phyloP scores from a whole-genome alignment of 2,113 vertebrate genomes.

The Orcinus orca region DNA sequence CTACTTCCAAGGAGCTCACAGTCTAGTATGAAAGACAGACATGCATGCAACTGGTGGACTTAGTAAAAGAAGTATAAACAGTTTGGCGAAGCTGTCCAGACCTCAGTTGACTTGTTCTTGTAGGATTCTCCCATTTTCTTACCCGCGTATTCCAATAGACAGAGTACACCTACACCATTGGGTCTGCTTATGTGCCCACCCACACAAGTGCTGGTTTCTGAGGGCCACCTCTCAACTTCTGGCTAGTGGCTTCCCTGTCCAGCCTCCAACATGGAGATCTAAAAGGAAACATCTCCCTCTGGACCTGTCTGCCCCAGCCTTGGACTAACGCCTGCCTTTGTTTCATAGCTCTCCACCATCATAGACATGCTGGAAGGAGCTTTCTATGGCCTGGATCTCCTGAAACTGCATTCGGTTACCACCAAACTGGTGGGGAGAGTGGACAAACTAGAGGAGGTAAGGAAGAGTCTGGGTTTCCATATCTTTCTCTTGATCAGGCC shows the following conservation, averaged over 20 bases:
- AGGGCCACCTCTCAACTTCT: constrained; percentile 87
- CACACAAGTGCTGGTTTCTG: constrained; percentile 89
- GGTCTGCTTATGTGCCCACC: constrained; percentile 85
- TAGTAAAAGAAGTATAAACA: background rate
- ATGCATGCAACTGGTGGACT: too few relatives aligned
- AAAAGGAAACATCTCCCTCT: background rate
- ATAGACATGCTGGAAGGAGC: constrained; percentile 94
- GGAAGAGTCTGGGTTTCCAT: background rate
- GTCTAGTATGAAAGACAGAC: background rate
- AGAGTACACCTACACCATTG: constrained; percentile 85
- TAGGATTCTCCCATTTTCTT: background rate
- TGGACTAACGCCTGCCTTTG: constrained; percentile 45
- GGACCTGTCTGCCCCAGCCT: background rate
- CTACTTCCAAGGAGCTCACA: background rate
- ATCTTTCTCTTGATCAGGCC: background rate
- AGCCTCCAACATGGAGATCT: background rate
- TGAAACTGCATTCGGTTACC: constrained; percentile 93
- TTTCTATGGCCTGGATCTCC: constrained; percentile 93
- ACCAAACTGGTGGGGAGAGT: constrained; percentile 91
- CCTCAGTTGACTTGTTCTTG: background rate
- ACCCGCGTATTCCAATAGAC: constrained; percentile 76
- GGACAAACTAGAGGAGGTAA: constrained; percentile 94
- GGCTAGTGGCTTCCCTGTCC: background rate
- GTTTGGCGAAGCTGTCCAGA: background rate
- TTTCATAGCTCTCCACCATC: constrained; percentile 90